These are phyloP conservation scores for Macrochelys suwanniensis DNA, from an alignment of 2,797 vertebrate genomes.

Conservation along the genomic window DNA sequence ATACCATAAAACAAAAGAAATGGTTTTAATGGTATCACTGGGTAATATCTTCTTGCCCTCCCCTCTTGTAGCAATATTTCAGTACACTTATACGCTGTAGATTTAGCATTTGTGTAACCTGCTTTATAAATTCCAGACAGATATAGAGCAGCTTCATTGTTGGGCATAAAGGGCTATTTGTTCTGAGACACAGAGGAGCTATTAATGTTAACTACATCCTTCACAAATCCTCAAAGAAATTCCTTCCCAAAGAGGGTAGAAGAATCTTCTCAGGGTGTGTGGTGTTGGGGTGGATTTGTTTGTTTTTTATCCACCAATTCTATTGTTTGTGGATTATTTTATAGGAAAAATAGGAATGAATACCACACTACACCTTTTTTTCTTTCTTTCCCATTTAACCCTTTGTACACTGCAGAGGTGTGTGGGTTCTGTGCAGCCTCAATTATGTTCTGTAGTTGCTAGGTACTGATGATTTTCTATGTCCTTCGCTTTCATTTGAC, in stretches of 20 bases:
- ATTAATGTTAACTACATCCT: background rate
- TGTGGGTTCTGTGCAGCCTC: background rate
- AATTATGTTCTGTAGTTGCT: background rate
- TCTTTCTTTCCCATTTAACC: background rate
- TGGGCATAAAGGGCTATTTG: background rate
- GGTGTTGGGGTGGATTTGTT: background rate
- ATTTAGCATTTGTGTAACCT: background rate
- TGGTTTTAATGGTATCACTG: background rate
- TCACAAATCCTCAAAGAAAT: background rate
- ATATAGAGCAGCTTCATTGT: background rate
- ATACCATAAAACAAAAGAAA: background rate
- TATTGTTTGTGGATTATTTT: background rate
- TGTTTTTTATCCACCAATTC: background rate
- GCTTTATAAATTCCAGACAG: background rate
- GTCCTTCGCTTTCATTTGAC: background rate
- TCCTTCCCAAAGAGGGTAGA: background rate
- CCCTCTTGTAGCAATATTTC: background rate
- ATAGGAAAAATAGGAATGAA: background rate
- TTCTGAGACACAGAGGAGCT: background rate
- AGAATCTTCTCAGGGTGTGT: background rate
- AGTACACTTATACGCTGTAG: background rate
- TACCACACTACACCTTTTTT: background rate
- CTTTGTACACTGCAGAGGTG: background rate
- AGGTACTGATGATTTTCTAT: fast-evolving
- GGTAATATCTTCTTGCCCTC: background rate